These are phyloP conservation scores for Petaurus breviceps DNA, from an alignment of 2,113 vertebrate species.

Conservation along the genomic window DNA sequence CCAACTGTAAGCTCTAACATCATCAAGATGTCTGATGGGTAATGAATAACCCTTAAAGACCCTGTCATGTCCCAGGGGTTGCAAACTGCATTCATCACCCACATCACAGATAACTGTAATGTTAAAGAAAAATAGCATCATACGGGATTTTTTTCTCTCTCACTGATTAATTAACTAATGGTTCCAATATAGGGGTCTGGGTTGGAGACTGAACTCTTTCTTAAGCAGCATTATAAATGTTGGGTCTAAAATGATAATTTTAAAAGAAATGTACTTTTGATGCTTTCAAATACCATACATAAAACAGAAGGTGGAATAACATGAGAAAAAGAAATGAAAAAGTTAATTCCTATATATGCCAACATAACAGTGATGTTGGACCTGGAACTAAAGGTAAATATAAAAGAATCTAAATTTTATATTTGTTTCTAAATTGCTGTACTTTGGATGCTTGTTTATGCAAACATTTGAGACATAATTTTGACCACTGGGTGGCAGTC, in stretches of 20 bases:
- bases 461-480: neutral
- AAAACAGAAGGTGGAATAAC: slow-evolving; percentile 7
- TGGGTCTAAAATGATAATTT: neutral
- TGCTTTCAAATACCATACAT: neutral
- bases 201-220: neutral
- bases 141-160: neutral
- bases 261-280: slow-evolving; percentile 18
- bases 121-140: neutral
- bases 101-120: neutral
- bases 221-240: neutral
- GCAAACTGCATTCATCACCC: neutral
- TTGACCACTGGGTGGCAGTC: slow-evolving; percentile 82
- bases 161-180: neutral
- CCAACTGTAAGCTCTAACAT: neutral
- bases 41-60: neutral
- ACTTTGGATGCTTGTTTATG: slow-evolving; percentile 27
- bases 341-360: slow-evolving; percentile 15
- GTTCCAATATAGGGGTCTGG: neutral
- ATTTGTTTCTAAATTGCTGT: slow-evolving; percentile 39
- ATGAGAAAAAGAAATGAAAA: neutral
- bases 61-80: neutral
- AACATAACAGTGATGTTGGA: neutral
- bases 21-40: neutral
- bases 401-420: slow-evolving; percentile 4
- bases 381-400: neutral